Percentiles rank a stretch among this genome's conserved stretches.
phyloP scores from a whole-genome alignment of 2,113 vertebrate genomes.

The Eupsittula cactorum region DNA sequence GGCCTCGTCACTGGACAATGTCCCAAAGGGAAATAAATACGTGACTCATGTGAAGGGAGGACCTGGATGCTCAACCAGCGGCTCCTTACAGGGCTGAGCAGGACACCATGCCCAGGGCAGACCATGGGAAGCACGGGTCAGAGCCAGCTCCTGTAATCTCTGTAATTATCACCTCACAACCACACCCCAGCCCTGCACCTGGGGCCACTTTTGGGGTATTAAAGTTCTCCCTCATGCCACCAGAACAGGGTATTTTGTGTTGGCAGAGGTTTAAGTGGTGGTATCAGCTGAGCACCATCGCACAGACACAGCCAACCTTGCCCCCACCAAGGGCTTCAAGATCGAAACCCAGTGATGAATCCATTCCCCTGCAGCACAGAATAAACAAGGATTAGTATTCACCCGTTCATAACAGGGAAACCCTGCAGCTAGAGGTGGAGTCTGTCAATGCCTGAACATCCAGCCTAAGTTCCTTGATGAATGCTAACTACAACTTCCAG shows the following conservation, averaged over 20 bases:
- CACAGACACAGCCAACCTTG: fast-evolving
- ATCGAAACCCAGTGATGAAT: background rate
- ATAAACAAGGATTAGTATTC: constrained; percentile 54
- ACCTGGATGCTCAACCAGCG: background rate
- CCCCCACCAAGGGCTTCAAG: background rate
- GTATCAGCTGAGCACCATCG: fast-evolving
- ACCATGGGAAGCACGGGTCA: background rate
- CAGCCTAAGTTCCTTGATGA: constrained; percentile 44
- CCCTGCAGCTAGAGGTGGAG: constrained; percentile 58
- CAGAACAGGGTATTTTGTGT: fast-evolving
- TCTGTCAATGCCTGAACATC: background rate
- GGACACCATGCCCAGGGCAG: background rate
- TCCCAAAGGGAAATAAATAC: background rate
- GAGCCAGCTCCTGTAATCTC: background rate
- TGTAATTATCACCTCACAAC: background rate
- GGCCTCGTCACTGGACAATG: background rate
- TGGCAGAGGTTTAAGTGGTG: fast-evolving
- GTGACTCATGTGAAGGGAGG: background rate
- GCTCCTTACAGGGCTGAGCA: fast-evolving
- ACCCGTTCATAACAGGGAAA: constrained; percentile 16
- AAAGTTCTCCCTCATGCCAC: background rate
- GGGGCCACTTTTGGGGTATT: background rate
- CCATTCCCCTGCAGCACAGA: constrained; percentile 10
- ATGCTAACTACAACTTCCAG: constrained; percentile 41
- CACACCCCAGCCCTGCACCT: background rate